Conservation (phyloP, 2,888 invertebrate species). For the Sussaba pulchella region DNA sequence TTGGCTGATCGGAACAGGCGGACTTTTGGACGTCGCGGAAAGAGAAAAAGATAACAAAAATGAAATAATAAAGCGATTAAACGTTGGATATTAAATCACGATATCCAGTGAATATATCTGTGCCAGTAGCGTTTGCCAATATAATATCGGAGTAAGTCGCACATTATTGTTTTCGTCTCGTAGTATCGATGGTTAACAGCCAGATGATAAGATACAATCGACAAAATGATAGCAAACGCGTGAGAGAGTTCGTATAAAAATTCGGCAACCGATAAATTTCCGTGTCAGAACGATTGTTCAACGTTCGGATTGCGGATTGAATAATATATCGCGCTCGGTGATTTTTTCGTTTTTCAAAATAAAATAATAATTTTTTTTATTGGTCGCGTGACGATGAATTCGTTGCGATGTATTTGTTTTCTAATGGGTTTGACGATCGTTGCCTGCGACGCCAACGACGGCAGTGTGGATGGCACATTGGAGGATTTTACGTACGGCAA, state of each 20-base stretch:
- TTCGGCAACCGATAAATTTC: conserved; percentile 34
- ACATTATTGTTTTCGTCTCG: not conserved
- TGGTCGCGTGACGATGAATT: conserved; percentile 29
- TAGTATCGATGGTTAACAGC: conserved; percentile 11
- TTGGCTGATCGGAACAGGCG: no score
- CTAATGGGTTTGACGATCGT: conserved; percentile 49
- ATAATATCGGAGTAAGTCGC: not conserved
- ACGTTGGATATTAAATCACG: conserved; percentile 9
- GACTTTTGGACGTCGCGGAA: conserved; percentile 6
- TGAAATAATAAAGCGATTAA: not conserved
- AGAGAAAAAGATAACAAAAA: not conserved
- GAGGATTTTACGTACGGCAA: not conserved
- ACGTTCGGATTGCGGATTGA: not conserved
- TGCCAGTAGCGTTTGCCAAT: not conserved
- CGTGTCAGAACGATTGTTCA: conserved; percentile 50
- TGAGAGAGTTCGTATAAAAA: conserved; percentile 57
- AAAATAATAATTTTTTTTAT: no score
- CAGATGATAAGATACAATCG: conserved; percentile 52
- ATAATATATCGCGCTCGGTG: not conserved
- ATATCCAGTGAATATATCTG: not conserved
- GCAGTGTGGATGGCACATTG: not conserved
- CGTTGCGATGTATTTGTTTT: conserved; percentile 9
- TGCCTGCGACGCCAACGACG: conserved; percentile 35
- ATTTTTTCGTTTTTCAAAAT: no score
- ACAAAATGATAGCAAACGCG: conserved; percentile 41